phyloP scores from a whole-genome alignment of 2,888 invertebrate genomes.

The Lepidochrysops patricia region DNA sequence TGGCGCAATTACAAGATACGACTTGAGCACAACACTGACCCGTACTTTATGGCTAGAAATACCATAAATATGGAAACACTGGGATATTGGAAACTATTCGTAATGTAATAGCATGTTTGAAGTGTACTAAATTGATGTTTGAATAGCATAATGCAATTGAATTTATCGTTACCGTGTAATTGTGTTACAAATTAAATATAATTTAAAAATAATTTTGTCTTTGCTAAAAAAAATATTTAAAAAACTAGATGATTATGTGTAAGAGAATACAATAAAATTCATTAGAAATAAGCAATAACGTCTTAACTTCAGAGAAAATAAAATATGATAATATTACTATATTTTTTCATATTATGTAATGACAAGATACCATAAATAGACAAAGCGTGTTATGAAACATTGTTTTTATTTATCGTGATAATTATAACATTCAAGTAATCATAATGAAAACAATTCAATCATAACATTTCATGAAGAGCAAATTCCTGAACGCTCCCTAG shows the following conservation, averaged over 20 bases:
- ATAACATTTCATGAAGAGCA: not conserved
- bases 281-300: too few species aligned
- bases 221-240: too few species aligned
- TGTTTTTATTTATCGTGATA: not conserved
- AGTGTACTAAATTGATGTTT: not conserved
- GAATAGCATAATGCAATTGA: not conserved
- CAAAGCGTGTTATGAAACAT: not conserved
- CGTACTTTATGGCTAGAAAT: not conserved
- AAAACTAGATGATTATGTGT: too few species aligned
- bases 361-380: not conserved
- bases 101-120: not conserved
- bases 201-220: too few species aligned
- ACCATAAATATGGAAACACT: not conserved
- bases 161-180: too few species aligned
- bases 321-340: not conserved
- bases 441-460: not conserved
- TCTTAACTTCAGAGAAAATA: not conserved
- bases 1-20: conserved; percentile 11
- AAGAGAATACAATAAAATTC: not conserved
- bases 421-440: not conserved
- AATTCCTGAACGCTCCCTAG: not conserved
- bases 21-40: conserved; percentile 3
- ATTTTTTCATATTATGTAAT: not conserved
- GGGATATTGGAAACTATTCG: not conserved
- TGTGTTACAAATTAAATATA: too few species aligned